Base-by-base conservation (phyloP, 2,797 vertebrate species). In the Apogon talboti region DNA sequence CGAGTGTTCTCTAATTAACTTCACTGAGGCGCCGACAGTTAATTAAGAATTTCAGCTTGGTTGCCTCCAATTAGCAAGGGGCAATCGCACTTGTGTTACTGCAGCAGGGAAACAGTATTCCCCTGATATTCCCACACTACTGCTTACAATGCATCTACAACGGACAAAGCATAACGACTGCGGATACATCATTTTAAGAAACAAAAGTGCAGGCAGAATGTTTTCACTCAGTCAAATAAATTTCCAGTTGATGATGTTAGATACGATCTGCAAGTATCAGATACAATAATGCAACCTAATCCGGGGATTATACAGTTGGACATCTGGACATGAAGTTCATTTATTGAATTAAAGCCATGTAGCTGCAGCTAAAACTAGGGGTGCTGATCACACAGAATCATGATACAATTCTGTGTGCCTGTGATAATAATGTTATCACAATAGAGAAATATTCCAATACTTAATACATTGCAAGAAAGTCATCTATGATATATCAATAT, bases 11-110 rank as follows among this genome's bases (percentile, higher is more conserved):
- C 90, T 96, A 94, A 95, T 95, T 92, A 95, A 94, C 91, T 95
- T 94, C 92, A 93, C 92, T 84, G 83, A 89, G 51, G 82, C 89
- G 92, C 92, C 88, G 91, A 92, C 93, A 92, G 87, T 93, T 96
- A 94, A 96, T 95, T 94, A 94, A 94, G 89, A 89, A 91, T 95
- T 96, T 93, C 92, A 92, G 91, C 92, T 94, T 90, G 91, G 90
- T 74, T 95, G 91, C 83, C 87, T 94, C 94, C 92, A 94, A 90
- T 95, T 96, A 95, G 87, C 71, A 88, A 86, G 84, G 91, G 85
- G 86, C 91, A 92, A 82, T 82, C 71, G 85, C 78, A 80, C 87
- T 89, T 78, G 81, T 87, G 85, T 90, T 92, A 76, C 82, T 85
- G 85, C 83, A 74, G 85, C 72, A 87, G 73, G 63, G 83, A 87